Evolutionary conservation across 2,797 vertebrate genomes (phyloP).

Genomic region (Gambelia wislizenii): DNA sequence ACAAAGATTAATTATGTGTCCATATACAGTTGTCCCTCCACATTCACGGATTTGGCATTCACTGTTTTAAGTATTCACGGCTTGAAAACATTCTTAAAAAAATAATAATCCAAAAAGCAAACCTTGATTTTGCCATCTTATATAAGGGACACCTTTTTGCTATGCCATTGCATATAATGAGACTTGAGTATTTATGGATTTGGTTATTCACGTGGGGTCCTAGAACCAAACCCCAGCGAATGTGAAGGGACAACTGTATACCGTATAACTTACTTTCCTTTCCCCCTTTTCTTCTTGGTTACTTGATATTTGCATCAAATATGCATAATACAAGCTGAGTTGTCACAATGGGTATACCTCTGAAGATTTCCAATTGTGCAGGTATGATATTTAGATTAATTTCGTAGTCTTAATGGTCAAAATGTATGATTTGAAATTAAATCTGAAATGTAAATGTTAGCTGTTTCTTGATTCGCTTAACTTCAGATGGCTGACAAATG

Average conservation of each 20-base stretch:
- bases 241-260: too few relatives aligned
- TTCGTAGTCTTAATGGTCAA: not conserved
- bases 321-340: not conserved
- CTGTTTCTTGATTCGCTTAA: not conserved
- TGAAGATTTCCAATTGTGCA: not conserved
- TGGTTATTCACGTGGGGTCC: too few relatives aligned
- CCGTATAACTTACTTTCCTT: not conserved
- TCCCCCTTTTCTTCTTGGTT: not conserved
- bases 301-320: not conserved
- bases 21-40: too few relatives aligned
- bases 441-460: not conserved
- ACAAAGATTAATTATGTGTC: not conserved
- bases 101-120: too few relatives aligned
- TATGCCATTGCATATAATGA: too few relatives aligned
- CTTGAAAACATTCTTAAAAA: too few relatives aligned
- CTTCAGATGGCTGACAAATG: not conserved
- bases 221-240: too few relatives aligned
- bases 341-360: not conserved
- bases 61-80: too few relatives aligned
- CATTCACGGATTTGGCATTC: too few relatives aligned
- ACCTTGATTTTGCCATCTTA: too few relatives aligned
- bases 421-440: constrained; percentile 4
- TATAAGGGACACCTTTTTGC: too few relatives aligned
- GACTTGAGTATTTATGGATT: too few relatives aligned
- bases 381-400: not conserved